These are phyloP conservation scores for Stichopus horrens DNA, from an alignment of 53 echinoderm and acorn worm species.

Conservation along the genomic window DNA sequence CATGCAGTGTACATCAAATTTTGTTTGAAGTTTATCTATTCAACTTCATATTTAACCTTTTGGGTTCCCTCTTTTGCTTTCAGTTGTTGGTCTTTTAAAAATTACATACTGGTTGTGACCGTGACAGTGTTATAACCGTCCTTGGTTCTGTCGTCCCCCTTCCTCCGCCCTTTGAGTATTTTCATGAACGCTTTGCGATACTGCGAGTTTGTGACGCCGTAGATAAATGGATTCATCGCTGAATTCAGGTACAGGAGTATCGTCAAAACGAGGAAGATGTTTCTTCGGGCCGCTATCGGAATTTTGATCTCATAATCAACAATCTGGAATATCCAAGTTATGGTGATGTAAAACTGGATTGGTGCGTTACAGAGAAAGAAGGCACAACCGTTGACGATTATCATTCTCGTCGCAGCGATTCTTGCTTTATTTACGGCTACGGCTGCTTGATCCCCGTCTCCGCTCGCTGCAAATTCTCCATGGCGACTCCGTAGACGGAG, in stretches of 20 bases:
- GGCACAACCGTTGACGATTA: slow-evolving; percentile 22
- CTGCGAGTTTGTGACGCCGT: slow-evolving; percentile 51
- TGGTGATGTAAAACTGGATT: slow-evolving; percentile 5
- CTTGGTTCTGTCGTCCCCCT: background rate
- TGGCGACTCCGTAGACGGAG: background rate
- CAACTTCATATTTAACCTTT: too few relatives aligned
- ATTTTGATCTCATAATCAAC: slow-evolving; percentile 46
- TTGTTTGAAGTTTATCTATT: too few relatives aligned
- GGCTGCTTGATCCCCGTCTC: background rate
- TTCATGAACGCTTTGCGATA: slow-evolving; percentile 33
- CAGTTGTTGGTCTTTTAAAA: too few relatives aligned
- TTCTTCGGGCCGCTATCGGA: background rate
- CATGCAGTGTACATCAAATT: too few relatives aligned
- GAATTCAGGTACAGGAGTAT: slow-evolving; percentile 59
- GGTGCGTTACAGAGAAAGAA: slow-evolving; percentile 31
- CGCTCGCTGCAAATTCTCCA: background rate
- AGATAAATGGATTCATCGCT: slow-evolving; percentile 64
- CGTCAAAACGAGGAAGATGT: slow-evolving; percentile 25
- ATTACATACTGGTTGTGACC: background rate
- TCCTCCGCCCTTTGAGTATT: background rate
- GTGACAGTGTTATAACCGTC: background rate
- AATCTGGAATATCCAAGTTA: slow-evolving; percentile 9
- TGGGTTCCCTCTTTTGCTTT: too few relatives aligned
- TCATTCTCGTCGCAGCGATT: slow-evolving; percentile 1
- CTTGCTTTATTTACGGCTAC: background rate